Conservation (phyloP, 2,113 vertebrate species). For the Cyanistes caeruleus region DNA sequence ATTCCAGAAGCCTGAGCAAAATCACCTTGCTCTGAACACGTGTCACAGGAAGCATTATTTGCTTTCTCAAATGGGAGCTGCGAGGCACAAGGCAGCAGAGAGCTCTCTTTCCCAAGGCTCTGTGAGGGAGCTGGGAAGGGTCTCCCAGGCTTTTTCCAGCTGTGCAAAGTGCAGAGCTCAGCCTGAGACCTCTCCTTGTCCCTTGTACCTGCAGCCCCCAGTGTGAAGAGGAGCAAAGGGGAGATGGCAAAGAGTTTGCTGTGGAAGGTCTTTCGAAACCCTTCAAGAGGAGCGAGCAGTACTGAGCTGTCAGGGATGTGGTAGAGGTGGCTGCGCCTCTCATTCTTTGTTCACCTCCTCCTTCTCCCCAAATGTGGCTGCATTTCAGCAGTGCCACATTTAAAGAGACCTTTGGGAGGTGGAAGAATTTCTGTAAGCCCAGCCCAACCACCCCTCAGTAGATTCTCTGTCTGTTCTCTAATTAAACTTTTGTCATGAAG, state of each 20-base stretch:
- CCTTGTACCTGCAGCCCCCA: neutral
- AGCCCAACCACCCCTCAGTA: neutral
- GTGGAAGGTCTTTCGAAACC: neutral
- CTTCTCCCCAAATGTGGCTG: rapidly evolving
- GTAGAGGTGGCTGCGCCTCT: neutral
- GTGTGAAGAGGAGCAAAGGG: neutral
- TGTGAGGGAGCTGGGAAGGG: neutral
- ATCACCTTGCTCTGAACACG: rapidly evolving
- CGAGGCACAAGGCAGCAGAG: neutral
- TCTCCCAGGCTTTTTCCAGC: neutral
- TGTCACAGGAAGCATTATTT: neutral
- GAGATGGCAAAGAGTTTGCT: neutral
- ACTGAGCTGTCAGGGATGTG: neutral
- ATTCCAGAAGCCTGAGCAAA: neutral
- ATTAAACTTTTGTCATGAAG: neutral
- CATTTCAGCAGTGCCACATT: neutral
- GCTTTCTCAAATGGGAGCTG: neutral
- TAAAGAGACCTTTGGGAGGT: neutral
- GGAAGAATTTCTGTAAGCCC: neutral
- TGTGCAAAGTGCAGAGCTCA: neutral
- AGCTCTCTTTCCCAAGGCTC: neutral
- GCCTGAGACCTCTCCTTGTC: neutral
- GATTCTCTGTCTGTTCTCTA: neutral
- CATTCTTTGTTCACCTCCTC: neutral
- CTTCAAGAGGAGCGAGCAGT: neutral